Base-by-base conservation (phyloP, 2,113 vertebrate species). In the Silurus glanis region DNA sequence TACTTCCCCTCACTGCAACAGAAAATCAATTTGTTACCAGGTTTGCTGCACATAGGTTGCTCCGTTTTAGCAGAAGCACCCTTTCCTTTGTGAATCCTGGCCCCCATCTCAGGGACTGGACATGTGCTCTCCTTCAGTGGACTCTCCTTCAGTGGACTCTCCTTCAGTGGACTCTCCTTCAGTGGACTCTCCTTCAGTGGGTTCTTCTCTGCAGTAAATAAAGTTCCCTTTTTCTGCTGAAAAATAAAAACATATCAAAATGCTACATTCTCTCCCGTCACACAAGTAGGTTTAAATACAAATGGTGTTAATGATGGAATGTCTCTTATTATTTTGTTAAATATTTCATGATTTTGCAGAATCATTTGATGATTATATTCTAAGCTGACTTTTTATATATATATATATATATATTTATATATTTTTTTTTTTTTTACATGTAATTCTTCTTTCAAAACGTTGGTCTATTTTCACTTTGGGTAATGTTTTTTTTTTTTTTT, bases 151-250 rank as follows among this genome's bases (percentile, higher is more conserved):
- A 89, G 80, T 12, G 64, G 86, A 21, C 87, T 84, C 71, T 6
- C 64, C 71, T 71, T 91, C 91, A 37, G 83, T 89, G 84, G 87
- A 89, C 85, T 89, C 75, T 5, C 90, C 25, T 80, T 90, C 16
- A 88, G 80, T 10, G 67, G 85, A 87, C 83, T 89, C 86, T 84
- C 90, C 25, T 80, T 89, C 17, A 89, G 81, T 10, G 64, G 87
- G 87, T 82, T 89, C 86, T 85, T 91, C 84, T 93, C 92, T 82
- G 85, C 86, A 83, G 80, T 90, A 90, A 92, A 87, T 91, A 91
- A 86, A 82, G 80, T 84, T 83, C 88, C 91, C 89, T 94, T 95
- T 87, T 93, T 95, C 92, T 93, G 92, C 90, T 91, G 83, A 88
- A 82, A 83, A 58, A 86, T 8, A 76, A 49, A 56, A 49, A 56